Evolutionary conservation across 2,113 vertebrate species (phyloP).

Genomic region (Crotalus horridus): DNA sequence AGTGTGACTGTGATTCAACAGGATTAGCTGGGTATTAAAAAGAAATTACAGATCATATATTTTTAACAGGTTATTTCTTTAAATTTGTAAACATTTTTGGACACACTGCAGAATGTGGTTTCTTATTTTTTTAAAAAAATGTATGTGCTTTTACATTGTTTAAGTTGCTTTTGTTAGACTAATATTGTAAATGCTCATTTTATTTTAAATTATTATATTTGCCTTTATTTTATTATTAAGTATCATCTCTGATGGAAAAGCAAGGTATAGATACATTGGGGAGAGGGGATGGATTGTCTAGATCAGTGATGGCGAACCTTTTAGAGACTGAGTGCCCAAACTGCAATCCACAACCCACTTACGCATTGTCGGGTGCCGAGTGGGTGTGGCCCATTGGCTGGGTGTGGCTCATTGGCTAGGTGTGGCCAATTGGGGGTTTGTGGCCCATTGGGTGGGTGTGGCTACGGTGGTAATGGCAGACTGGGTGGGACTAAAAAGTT

Average conservation of each 20-base stretch:
- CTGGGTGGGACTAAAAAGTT: too few relatives aligned
- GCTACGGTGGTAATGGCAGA: too few relatives aligned
- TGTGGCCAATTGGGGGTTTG: too few relatives aligned
- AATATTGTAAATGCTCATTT: neutral
- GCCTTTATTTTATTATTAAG: neutral
- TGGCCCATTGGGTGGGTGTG: too few relatives aligned
- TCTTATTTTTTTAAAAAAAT: neutral
- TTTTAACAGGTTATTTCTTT: neutral
- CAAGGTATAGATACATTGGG: neutral
- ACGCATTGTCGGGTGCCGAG: too few relatives aligned
- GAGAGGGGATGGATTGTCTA: neutral
- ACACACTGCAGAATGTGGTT: neutral
- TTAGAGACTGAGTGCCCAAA: too few relatives aligned
- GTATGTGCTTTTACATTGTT: neutral
- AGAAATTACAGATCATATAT: neutral
- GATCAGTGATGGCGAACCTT: too few relatives aligned
- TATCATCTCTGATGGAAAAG: neutral
- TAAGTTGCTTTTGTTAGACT: neutral
- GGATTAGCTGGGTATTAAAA: neutral
- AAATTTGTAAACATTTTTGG: neutral
- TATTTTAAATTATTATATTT: neutral
- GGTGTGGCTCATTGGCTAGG: too few relatives aligned
- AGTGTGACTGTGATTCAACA: neutral
- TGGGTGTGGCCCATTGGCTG: too few relatives aligned
- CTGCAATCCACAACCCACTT: too few relatives aligned